Conservation (phyloP, 2,113 vertebrate species). For the Cephalopterus ornatus region DNA sequence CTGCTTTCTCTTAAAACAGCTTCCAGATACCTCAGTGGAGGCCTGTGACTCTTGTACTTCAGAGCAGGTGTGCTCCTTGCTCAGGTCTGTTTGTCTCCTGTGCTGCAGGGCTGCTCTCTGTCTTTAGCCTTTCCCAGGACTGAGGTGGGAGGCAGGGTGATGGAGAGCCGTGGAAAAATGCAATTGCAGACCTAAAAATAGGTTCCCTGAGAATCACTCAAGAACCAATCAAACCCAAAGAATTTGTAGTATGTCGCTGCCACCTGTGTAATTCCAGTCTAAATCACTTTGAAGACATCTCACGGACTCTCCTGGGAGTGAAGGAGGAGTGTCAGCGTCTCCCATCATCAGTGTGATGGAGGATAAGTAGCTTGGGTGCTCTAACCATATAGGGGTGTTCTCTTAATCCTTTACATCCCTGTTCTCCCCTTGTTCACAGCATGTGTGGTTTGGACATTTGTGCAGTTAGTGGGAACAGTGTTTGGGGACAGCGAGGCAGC, state of each 20-base stretch:
- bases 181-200: background rate
- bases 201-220: background rate
- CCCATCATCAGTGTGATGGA: background rate
- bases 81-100: background rate
- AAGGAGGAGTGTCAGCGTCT: background rate
- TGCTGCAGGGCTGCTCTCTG: background rate
- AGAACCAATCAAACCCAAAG: background rate
- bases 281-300: background rate
- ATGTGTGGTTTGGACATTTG: background rate
- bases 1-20: background rate
- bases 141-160: background rate
- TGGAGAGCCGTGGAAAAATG: background rate
- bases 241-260: background rate
- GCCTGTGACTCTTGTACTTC: background rate
- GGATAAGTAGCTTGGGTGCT: background rate
- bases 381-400: background rate
- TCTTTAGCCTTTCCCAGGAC: background rate
- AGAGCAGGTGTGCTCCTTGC: background rate
- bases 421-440: background rate
- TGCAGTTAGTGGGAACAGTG: background rate
- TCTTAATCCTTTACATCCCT: background rate
- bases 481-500: background rate
- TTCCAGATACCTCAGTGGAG: background rate
- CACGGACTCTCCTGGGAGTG: background rate
- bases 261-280: background rate